Evolutionary conservation across 2,113 vertebrate genomes (phyloP).

Genomic region (Oceanites oceanicus): DNA sequence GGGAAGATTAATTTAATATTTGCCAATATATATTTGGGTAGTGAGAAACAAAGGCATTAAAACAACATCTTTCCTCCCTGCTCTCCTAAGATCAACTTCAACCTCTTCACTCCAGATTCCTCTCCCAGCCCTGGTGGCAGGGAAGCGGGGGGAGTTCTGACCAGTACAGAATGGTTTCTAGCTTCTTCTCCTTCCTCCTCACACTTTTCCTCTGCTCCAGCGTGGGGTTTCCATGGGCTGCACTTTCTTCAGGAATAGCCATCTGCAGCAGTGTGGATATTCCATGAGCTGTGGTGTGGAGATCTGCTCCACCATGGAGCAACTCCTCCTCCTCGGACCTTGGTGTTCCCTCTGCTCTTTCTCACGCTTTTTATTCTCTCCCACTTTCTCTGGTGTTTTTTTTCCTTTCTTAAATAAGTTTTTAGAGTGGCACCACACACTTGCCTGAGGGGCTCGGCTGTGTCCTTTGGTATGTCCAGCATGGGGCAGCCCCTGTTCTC

Average conservation of each 20-base stretch:
- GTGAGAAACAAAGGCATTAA: not conserved
- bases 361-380: not conserved
- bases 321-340: rapidly evolving
- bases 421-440: not conserved
- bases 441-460: not conserved
- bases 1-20: not conserved
- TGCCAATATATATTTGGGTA: not conserved
- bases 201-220: rapidly evolving
- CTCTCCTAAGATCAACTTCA: not conserved
- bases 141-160: not conserved
- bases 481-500: not conserved
- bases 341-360: not conserved
- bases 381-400: not conserved
- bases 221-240: not conserved
- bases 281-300: not conserved
- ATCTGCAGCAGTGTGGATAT: not conserved
- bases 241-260: not conserved
- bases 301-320: not conserved
- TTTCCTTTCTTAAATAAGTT: not conserved
- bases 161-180: not conserved
- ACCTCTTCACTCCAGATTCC: not conserved
- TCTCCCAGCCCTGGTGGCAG: not conserved
- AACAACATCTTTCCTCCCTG: not conserved
- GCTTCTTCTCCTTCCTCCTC: not conserved
- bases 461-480: not conserved